Base-by-base conservation (phyloP, 1,140 invertebrate species). In the Chionoecetes opilio region DNA sequence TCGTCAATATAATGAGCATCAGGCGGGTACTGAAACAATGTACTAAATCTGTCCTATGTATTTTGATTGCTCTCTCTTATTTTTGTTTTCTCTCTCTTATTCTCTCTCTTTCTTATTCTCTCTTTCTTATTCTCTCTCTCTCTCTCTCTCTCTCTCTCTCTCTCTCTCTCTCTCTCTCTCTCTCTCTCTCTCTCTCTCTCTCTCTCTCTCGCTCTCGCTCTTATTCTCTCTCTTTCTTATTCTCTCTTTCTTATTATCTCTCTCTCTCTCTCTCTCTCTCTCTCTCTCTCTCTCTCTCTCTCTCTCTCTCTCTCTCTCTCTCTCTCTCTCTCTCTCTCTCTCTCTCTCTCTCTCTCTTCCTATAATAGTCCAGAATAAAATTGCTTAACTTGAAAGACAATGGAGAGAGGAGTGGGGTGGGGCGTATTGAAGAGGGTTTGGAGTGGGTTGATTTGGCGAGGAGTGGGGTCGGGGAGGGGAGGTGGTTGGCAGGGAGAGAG, bases 261-360 rank as follows among this genome's bases (percentile, higher is more conserved):
- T 63, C 53, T 63, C 53, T 63, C 53, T 63, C 53, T 63, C 53
- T 63, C 53, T 63, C 53, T 63, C 53, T 63, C 53, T 63, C 53
- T 63, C 53, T 63, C 53, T 63, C 53, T 63, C 53, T 63, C 53
- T 63, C 53, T 63, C 53, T 63, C 53, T 63, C 53, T 63, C 53
- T 63, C 53, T 63, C 53, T 63, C 53, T 63, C 53, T 63, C 53
- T 63, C 53, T 63, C 53, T 75, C 63, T 75, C 63, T 75, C 63
- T 75, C 63, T 75, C 63, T 75, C 63, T 75, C 63, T 75, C 63
- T 75, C 63, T 75, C 63, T 75, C 63, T 75, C 63, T 75, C 63
- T 75, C 63, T 75, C 63, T 75, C 63, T 75, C 63, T 75, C 63
- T 75, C 63, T 75, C 63, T 75, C 63, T 75, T 26, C n/a, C 63